Evolutionary conservation across 2,113 vertebrate species (phyloP), one percentile per base, ranked within the genome.

Genomic region (Cyanoderma ruficeps): DNA sequence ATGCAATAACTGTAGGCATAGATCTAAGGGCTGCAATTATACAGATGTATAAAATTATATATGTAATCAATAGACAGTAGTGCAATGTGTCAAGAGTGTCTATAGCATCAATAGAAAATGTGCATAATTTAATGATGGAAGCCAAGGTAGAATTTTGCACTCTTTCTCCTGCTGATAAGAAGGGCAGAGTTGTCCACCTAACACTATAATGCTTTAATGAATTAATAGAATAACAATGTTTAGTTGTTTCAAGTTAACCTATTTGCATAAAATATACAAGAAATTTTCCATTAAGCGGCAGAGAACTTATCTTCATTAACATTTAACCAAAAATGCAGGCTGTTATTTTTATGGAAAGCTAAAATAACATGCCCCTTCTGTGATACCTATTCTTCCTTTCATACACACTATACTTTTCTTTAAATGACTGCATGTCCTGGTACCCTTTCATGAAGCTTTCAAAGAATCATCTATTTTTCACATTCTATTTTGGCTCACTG

Each of bases 401-500:
- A 70, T 46, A 39, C 15, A 75, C 30, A 28, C 52, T 61, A 31
- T 59, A 27, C 57, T 94, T 95, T 89, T 35, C 69, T 92, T 60
- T 31, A 65, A 69, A 47, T 49, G 19, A 52, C 41, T 81, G 49
- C 35, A 9, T 64, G 50, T 46, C 52, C 87, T 67, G 61, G n/a
- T 52, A 85, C 11, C 55, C 61, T 89, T 92, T 83, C 37, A 91
- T 47, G 85, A 82, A 70, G 59, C 39, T 83, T 93, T 92, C 39
- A 87, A 90, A 83, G 41, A 59, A 81, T 70, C 22, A 33, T 67
- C 55, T 49, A 27, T 94, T 93, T 69, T 94, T 88, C 83, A 94
- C 70, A 6, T 92, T 83, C 56, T 87, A n/a, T 91, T 95, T 90
- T 94, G 75, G 74, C 64, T 95, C 78, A 47, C 46, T 87, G 75